These are phyloP conservation scores for Armadillidium nasatum DNA, from an alignment of 1,140 invertebrate genomes.

Conservation along the genomic window DNA sequence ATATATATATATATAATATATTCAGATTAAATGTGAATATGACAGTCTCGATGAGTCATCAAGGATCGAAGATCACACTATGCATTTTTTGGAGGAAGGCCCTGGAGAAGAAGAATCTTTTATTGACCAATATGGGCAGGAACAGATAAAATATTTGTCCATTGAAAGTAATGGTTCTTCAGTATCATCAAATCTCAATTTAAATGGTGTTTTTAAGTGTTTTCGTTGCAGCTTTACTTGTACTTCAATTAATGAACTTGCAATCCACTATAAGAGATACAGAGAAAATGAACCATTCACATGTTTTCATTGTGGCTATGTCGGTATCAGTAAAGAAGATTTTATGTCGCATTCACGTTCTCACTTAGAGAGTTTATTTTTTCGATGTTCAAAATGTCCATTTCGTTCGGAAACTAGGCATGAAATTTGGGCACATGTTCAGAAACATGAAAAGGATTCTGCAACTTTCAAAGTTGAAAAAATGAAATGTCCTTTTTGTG, in stretches of 20 bases:
- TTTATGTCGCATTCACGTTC: neutral
- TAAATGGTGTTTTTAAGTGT: neutral
- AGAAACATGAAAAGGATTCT: neutral
- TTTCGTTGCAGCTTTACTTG: neutral
- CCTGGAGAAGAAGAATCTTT: too few species aligned
- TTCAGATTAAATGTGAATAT: too few species aligned
- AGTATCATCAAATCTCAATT: too few species aligned
- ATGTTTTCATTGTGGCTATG: neutral
- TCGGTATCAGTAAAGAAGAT: neutral
- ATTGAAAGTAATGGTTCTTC: too few species aligned
- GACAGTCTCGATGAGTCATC: too few species aligned
- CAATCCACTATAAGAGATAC: neutral
- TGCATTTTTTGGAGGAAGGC: too few species aligned
- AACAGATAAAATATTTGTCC: too few species aligned
- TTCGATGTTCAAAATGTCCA: neutral
- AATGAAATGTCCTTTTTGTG: neutral
- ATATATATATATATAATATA: too few species aligned
- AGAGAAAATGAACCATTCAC: conserved; percentile 1
- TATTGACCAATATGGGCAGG: too few species aligned
- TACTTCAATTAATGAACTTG: neutral
- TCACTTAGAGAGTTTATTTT: neutral
- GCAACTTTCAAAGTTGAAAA: neutral
- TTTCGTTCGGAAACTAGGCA: neutral
- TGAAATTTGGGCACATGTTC: neutral
- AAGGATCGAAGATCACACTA: too few species aligned